Percentiles rank a stretch among this genome's conserved stretches.
Conservation (phyloP, 1,140 invertebrate species). For the Holcopasites calliopsidis region DNA sequence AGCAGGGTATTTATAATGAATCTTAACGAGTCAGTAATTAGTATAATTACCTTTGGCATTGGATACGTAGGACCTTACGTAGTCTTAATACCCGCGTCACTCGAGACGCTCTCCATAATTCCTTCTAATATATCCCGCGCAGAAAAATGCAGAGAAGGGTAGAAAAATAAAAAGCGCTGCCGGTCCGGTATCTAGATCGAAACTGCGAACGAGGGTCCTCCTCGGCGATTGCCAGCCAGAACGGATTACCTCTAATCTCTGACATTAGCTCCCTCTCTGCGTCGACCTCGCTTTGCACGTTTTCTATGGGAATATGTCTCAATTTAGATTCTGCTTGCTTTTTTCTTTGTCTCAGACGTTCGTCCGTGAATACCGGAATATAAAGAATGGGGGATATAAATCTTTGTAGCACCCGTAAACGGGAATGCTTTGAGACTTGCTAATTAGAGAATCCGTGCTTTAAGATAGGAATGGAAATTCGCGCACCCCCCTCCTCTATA, state of each 20-base stretch:
- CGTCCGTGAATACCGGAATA: conserved; percentile 43
- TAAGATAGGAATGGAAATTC: conserved; percentile 5
- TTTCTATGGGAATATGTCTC: conserved; percentile 57
- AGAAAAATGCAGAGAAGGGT: conserved; percentile 22
- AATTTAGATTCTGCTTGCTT: conserved; percentile 52
- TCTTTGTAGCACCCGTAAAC: conserved; percentile 30
- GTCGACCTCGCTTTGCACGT: conserved; percentile 53
- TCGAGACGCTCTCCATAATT: conserved; percentile 50
- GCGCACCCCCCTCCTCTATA: no score
- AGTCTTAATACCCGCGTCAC: conserved; percentile 52
- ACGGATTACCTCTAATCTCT: conserved; percentile 66
- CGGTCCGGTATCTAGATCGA: conserved; percentile 60
- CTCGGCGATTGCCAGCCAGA: conserved; percentile 57
- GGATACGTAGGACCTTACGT: conserved; percentile 36
- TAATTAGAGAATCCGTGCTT: conserved; percentile 50
- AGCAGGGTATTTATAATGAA: conserved; percentile 50
- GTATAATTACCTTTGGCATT: conserved; percentile 44
- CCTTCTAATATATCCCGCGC: conserved; percentile 53
- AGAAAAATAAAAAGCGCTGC: background rate
- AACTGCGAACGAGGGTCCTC: conserved; percentile 49
- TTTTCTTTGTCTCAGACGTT: conserved; percentile 17
- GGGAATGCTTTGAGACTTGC: conserved; percentile 33
- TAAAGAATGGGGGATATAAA: conserved; percentile 52
- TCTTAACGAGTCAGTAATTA: conserved; percentile 53
- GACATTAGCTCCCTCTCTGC: conserved; percentile 58